Conservation (phyloP, 1,140 invertebrate species). For the Bombus vancouverensis region DNA sequence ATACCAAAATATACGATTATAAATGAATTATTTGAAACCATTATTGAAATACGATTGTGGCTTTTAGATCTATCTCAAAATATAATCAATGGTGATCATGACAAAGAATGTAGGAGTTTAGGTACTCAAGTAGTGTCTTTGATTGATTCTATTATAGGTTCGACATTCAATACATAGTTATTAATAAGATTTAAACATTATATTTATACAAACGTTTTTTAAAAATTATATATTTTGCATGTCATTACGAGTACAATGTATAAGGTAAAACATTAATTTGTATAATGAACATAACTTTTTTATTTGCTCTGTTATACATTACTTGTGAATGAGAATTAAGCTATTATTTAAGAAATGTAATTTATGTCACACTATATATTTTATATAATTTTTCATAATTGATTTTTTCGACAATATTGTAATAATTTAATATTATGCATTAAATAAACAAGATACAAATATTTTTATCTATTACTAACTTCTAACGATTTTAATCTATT, state of each 20-base stretch:
- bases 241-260: not conserved
- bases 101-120: conserved; percentile 84
- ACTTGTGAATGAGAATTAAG: not conserved
- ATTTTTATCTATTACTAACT: conserved; percentile 16
- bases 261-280: not conserved
- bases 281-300: too few relatives aligned
- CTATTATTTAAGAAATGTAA: not conserved
- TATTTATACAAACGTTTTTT: conserved; percentile 2
- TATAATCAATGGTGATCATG: conserved; percentile 84
- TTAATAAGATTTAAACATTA: conserved; percentile 20
- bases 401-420: conserved; percentile 3
- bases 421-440: not conserved
- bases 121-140: conserved; percentile 83
- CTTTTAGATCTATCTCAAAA: conserved; percentile 84
- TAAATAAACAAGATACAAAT: conserved; percentile 19
- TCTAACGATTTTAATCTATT: conserved; percentile 3
- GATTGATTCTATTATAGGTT: conserved; percentile 80
- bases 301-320: not conserved
- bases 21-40: conserved; percentile 84
- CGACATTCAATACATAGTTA: conserved; percentile 41
- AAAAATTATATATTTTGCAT: not conserved
- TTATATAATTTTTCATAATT: conserved; percentile 18
- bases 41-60: conserved; percentile 88
- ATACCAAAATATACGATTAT: conserved; percentile 84
- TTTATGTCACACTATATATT: not conserved